A percentile compares a stretch with the other conserved stretches of the same genome.
Evolutionary conservation across 1,140 invertebrate genomes (phyloP).

Genomic region (Drosophila jambulina): DNA sequence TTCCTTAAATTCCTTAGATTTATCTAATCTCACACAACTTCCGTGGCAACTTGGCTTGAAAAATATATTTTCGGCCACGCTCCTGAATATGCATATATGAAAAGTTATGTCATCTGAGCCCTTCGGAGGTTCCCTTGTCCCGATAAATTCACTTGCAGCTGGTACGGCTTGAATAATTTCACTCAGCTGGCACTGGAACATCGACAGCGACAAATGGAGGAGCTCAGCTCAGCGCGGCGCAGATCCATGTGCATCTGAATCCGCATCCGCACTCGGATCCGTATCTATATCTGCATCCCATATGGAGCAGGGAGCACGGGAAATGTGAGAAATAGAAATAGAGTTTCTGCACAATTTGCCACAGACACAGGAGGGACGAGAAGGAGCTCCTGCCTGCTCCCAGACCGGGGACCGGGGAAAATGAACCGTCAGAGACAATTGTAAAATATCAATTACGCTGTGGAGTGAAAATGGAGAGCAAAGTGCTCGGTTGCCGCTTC

Average conservation of each 20-base stretch:
- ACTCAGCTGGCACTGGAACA: constrained; percentile 37
- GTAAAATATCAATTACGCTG: constrained; percentile 80
- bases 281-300: constrained; percentile 37
- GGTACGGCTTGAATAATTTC: constrained; percentile 40
- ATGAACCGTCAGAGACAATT: constrained; percentile 61
- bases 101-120: constrained; percentile 26
- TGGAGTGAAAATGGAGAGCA: constrained; percentile 63
- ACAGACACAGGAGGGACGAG: constrained; percentile 13
- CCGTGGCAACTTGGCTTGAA: neutral
- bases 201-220: constrained; percentile 49
- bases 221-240: constrained; percentile 16
- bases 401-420: neutral
- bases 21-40: neutral
- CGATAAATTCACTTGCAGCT: constrained; percentile 41
- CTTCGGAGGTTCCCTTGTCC: neutral
- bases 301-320: constrained; percentile 1
- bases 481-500: constrained; percentile 62
- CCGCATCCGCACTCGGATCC: constrained; percentile 9
- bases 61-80: neutral
- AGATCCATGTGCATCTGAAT: constrained; percentile 41
- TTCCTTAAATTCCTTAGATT: neutral
- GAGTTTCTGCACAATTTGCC: constrained; percentile 78
- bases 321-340: constrained; percentile 72
- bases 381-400: neutral
- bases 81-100: constrained; percentile 26